A percentile compares a stretch with the other conserved stretches of the same genome.
These are phyloP conservation scores for Odocoileus virginianus DNA, from an alignment of 2,113 vertebrate genomes.

Conservation along the genomic window DNA sequence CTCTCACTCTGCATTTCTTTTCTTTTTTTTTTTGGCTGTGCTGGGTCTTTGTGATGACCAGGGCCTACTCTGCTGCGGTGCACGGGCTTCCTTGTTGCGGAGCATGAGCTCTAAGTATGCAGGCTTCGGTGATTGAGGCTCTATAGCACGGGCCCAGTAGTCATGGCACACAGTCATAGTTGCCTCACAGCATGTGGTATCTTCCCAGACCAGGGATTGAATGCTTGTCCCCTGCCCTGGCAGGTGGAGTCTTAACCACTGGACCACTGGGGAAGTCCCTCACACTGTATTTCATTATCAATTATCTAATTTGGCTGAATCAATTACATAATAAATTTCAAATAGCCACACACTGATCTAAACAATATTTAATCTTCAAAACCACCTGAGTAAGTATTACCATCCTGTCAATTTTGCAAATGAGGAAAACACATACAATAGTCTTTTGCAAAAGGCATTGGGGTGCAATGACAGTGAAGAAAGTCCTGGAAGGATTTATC, in stretches of 20 bases:
- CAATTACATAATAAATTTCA: background rate
- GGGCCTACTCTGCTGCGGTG: background rate
- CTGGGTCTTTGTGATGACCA: background rate
- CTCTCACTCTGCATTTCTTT: background rate
- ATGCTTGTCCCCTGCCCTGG: background rate
- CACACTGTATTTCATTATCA: background rate
- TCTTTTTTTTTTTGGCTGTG: background rate
- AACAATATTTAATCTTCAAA: background rate
- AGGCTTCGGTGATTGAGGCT: background rate
- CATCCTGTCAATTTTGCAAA: background rate
- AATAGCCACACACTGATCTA: background rate
- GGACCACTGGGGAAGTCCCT: background rate
- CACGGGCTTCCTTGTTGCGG: background rate
- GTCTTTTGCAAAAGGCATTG: background rate
- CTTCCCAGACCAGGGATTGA: background rate
- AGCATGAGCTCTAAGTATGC: background rate
- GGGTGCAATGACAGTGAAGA: background rate
- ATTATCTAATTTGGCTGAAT: background rate
- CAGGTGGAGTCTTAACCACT: background rate
- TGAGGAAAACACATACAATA: background rate
- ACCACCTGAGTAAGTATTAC: background rate
- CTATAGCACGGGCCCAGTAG: background rate
- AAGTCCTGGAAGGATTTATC: background rate
- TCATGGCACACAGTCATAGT: background rate
- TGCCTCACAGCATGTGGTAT: background rate